Conservation (phyloP, 2,888 invertebrate species). For the Hydrotaea diabolus region DNA sequence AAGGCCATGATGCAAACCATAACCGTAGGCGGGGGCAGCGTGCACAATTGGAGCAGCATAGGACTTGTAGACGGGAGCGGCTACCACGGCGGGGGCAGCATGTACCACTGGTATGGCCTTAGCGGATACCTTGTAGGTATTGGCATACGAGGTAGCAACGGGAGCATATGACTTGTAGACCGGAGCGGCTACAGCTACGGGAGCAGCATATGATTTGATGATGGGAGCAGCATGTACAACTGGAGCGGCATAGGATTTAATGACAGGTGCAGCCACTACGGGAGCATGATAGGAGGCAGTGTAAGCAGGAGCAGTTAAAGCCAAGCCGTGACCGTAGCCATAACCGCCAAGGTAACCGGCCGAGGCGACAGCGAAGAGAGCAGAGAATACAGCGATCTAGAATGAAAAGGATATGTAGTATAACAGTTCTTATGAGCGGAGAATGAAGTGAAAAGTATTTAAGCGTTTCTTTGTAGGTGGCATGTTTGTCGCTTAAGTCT, state of each 20-base stretch:
- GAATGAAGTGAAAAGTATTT: too few species aligned
- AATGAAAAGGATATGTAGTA: slow-evolving; percentile 35
- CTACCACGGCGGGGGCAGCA: slow-evolving; percentile 75
- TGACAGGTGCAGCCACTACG: slow-evolving; percentile 65
- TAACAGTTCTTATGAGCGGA: too few species aligned
- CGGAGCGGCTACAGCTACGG: slow-evolving; percentile 72
- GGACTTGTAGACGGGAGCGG: slow-evolving; percentile 72
- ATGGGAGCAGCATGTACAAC: slow-evolving; percentile 74
- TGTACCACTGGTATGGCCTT: slow-evolving; percentile 77
- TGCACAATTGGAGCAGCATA: slow-evolving; percentile 74
- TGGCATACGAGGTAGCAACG: slow-evolving; percentile 79
- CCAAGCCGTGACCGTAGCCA: slow-evolving; percentile 70
- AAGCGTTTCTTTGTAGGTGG: too few species aligned
- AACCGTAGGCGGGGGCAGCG: slow-evolving; percentile 68
- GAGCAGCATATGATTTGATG: slow-evolving; percentile 76
- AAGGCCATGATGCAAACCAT: slow-evolving; percentile 71
- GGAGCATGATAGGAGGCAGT: slow-evolving; percentile 69
- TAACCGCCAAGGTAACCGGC: slow-evolving; percentile 79
- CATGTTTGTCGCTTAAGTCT: too few species aligned
- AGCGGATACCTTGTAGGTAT: slow-evolving; percentile 79
- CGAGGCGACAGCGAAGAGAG: slow-evolving; percentile 80
- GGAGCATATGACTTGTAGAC: slow-evolving; percentile 76
- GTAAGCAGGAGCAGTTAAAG: slow-evolving; percentile 66
- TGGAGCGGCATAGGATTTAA: slow-evolving; percentile 69
- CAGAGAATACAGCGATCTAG: slow-evolving; percentile 79